A percentile compares a stretch with the other conserved stretches of the same genome.
Evolutionary conservation across 2,113 vertebrate species (phyloP).

Genomic region (Brienomyrus longianalis): DNA sequence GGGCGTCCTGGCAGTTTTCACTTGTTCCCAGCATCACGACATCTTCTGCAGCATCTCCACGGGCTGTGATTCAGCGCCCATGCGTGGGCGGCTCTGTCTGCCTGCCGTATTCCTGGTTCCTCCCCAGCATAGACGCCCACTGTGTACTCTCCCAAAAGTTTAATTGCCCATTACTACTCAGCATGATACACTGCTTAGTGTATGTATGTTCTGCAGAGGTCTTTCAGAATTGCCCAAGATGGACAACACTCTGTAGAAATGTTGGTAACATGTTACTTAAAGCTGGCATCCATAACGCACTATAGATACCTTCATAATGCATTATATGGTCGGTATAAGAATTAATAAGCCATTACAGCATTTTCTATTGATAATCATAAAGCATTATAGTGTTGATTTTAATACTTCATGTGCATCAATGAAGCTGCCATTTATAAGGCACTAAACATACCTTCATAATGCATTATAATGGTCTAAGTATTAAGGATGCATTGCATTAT

Average conservation of each 20-base stretch:
- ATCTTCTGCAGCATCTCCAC: background rate
- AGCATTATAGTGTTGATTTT: no score
- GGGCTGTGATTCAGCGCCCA: background rate
- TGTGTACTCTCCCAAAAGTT: background rate
- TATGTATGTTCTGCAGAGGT: background rate
- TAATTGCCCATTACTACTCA: background rate
- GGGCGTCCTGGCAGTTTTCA: background rate
- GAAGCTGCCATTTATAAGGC: background rate
- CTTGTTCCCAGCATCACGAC: background rate
- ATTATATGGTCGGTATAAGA: background rate
- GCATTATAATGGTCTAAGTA: background rate
- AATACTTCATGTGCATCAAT: no score
- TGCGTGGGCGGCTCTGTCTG: background rate
- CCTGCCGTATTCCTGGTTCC: background rate
- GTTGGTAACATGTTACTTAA: background rate
- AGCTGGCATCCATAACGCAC: background rate
- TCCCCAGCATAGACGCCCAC: background rate
- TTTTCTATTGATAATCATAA: no score
- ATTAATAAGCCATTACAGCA: no score
- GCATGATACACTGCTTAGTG: background rate
- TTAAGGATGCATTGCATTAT: background rate
- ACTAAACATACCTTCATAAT: background rate
- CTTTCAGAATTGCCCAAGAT: background rate
- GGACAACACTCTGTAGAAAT: background rate
- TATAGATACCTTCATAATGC: background rate